Evolutionary conservation across 2,888 invertebrate genomes (phyloP), one percentile per base, ranked within the genome.

Genomic region (Tachina lurida): DNA sequence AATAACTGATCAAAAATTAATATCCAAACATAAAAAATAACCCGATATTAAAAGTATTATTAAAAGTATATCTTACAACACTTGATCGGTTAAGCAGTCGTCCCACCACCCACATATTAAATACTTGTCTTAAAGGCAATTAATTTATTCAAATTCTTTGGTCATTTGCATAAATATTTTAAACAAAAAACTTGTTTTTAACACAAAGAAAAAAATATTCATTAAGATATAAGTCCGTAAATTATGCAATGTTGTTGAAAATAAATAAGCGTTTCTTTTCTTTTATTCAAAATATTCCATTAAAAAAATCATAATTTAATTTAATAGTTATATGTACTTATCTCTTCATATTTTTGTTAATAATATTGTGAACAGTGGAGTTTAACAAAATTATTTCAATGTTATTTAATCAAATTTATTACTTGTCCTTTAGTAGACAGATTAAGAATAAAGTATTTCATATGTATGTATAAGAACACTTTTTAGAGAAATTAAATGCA

Each of bases 231-330:
- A 31, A 31, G 31, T 31, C 31, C 7, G 31, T 31, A 31, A 65
- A 47, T 65, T 47, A 65, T 76, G 39, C 3, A 43, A 39, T 65
- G 65, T 76, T 65, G 65, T 56, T 54, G 39, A 39, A 76, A 76
- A 54, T 49, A 65, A 75, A 54, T 65, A 75, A 65, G 43, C 10
- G 15, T 52, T 19, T 3, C 49, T 41, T 74, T 22, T 3, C n/a
- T 39, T 49, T 49, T 13, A 8, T 56, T 43, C 8, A 31, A 31
- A 31, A 31, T 31, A 1, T 31, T 31, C 31, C 31, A 31, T 31
- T 31, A 31, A 31, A 31, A 31, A 31, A 31, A 31, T 31, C 5
- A 31, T 5, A 31, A 31, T 31, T 31, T 31, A 5, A 31, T 7
- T 31, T 31, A 31, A 31, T 31, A 7, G n/a, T n/a, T n/a, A n/a